Conservation (phyloP, 2,113 vertebrate species). For the Rhineura floridana region DNA sequence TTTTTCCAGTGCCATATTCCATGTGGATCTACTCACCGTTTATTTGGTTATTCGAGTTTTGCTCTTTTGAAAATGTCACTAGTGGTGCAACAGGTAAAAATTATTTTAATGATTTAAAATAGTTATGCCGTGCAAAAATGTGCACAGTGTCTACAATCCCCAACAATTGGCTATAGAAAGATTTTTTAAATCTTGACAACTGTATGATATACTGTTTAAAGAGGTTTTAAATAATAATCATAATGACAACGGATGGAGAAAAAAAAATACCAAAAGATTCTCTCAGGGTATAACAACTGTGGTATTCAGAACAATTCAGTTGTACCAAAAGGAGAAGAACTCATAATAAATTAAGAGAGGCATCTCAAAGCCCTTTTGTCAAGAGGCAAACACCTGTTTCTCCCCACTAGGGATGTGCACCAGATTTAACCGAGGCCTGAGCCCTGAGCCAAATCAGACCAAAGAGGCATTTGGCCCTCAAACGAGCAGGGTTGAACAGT, state of each 20-base stretch:
- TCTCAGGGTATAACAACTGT: neutral
- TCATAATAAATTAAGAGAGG: neutral
- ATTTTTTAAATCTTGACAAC: neutral
- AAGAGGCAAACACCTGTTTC: neutral
- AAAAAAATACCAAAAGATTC: neutral
- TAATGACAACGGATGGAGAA: constrained; percentile 11
- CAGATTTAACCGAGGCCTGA: no score
- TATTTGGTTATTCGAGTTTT: constrained; percentile 63
- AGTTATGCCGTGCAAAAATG: constrained; percentile 43
- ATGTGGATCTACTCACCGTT: constrained; percentile 61
- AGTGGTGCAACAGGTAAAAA: constrained; percentile 43
- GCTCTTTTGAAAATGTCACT: constrained; percentile 66
- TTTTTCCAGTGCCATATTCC: constrained; percentile 38
- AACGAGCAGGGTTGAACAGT: no score
- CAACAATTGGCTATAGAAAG: neutral
- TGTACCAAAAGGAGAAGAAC: neutral
- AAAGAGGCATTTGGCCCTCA: no score
- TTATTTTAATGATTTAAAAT: constrained; percentile 47
- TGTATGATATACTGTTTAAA: neutral
- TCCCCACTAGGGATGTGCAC: no score
- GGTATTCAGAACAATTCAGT: neutral
- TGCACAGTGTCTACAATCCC: constrained; percentile 15
- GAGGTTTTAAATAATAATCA: constrained; percentile 9
- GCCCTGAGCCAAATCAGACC: no score
- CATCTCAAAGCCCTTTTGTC: neutral